Conservation (phyloP, 2,888 invertebrate genomes). For the Lasius platythorax region DNA sequence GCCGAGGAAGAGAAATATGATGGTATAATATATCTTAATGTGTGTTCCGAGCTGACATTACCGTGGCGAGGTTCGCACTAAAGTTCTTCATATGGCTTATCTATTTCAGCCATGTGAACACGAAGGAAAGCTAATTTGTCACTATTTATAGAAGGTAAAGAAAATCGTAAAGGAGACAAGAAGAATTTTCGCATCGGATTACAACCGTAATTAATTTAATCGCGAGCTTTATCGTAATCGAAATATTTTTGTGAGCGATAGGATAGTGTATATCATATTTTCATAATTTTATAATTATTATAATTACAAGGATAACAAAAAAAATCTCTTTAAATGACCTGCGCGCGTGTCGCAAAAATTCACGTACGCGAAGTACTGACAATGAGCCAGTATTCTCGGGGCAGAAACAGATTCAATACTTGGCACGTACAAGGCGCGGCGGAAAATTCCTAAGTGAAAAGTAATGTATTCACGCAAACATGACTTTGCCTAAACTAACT, state of each 20-base stretch:
- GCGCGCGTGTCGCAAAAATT: constrained; percentile 8
- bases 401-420: constrained; percentile 29
- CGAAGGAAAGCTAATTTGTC: background rate
- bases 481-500: constrained; percentile 55
- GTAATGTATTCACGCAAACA: constrained; percentile 56
- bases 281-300: background rate
- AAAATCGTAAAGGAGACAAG: background rate
- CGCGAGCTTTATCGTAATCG: background rate
- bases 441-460: constrained; percentile 60
- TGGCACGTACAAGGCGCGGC: constrained; percentile 33
- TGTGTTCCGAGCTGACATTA: constrained; percentile 20
- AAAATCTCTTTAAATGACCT: background rate
- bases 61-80: constrained; percentile 20
- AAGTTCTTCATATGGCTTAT: constrained; percentile 40
- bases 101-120: constrained; percentile 7
- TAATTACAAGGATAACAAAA: background rate
- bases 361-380: background rate
- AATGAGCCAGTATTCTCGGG: background rate
- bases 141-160: no score
- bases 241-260: background rate
- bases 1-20: background rate
- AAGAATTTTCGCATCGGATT: background rate
- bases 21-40: constrained; percentile 26
- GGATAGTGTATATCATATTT: background rate
- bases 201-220: background rate